Conservation (phyloP, 2,888 invertebrate genomes). For the Amiota minor region DNA sequence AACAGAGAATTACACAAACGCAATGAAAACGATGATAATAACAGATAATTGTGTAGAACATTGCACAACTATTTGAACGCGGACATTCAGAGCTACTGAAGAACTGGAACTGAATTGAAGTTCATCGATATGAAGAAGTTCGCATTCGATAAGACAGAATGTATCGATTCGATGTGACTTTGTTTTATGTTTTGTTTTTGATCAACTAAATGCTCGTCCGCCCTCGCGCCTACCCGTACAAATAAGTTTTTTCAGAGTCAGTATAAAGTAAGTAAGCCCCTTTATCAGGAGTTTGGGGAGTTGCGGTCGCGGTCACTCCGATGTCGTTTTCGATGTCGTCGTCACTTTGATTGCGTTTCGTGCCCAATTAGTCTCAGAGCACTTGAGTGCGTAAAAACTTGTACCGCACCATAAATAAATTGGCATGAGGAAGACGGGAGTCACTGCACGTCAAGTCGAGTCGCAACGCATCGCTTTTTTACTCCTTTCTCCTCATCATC, state of each 20-base stretch:
- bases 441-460: conserved; percentile 39
- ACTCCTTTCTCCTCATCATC: conserved; percentile 13
- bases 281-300: neutral
- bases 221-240: conserved; percentile 15
- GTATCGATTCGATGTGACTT: conserved; percentile 47
- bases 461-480: neutral
- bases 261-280: neutral
- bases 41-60: conserved; percentile 73
- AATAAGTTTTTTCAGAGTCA: conserved; percentile 23
- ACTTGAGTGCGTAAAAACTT: conserved; percentile 73
- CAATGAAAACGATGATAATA: conserved; percentile 61
- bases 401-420: conserved; percentile 73
- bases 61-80: conserved; percentile 62
- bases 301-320: conserved; percentile 8
- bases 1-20: conserved; percentile 37
- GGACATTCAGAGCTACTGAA: conserved; percentile 33
- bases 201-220: conserved; percentile 12
- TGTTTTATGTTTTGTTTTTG: conserved; percentile 34
- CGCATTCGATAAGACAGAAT: conserved; percentile 46
- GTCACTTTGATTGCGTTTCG: conserved; percentile 70
- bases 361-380: conserved; percentile 73
- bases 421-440: conserved; percentile 67
- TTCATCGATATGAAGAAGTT: neutral
- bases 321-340: conserved; percentile 52
- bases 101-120: neutral